Evolutionary conservation across 2,888 invertebrate species (phyloP).

Genomic region (Cotesia congregata): DNA sequence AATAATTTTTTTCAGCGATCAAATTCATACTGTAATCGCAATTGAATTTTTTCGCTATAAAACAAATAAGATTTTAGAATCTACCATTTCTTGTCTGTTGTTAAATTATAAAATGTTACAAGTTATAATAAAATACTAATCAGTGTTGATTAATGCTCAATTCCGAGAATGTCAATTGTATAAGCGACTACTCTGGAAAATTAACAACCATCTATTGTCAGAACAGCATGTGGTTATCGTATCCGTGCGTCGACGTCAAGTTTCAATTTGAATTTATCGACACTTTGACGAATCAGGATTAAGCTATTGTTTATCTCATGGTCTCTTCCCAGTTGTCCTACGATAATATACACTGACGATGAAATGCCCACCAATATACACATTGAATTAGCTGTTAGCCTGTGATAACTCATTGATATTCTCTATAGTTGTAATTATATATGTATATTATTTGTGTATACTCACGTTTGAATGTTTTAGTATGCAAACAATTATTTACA

Average conservation of each 20-base stretch:
- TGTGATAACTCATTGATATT: constrained; percentile 6
- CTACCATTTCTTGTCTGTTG: neutral
- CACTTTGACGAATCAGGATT: constrained; percentile 41
- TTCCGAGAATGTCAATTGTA: neutral
- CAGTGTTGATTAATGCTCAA: neutral
- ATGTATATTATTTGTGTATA: neutral
- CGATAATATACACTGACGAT: constrained; percentile 19
- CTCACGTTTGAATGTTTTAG: neutral
- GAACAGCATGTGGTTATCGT: constrained; percentile 8
- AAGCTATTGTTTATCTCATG: constrained; percentile 36
- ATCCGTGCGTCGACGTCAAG: constrained; percentile 2
- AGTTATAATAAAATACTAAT: neutral
- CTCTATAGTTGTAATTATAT: neutral
- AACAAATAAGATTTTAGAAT: too few species aligned
- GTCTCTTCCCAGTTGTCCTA: constrained; percentile 11
- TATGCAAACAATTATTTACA: neutral
- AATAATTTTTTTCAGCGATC: too few species aligned
- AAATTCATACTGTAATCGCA: too few species aligned
- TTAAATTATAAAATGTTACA: neutral
- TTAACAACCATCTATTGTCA: neutral
- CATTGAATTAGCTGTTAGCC: constrained; percentile 1
- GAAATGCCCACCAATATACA: constrained; percentile 9
- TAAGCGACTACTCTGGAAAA: neutral
- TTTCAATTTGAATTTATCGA: constrained; percentile 44
- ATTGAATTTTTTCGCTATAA: too few species aligned